phyloP scores from a whole-genome alignment of 23 tunicate genomes.

The Trididemnum nubilum region DNA sequence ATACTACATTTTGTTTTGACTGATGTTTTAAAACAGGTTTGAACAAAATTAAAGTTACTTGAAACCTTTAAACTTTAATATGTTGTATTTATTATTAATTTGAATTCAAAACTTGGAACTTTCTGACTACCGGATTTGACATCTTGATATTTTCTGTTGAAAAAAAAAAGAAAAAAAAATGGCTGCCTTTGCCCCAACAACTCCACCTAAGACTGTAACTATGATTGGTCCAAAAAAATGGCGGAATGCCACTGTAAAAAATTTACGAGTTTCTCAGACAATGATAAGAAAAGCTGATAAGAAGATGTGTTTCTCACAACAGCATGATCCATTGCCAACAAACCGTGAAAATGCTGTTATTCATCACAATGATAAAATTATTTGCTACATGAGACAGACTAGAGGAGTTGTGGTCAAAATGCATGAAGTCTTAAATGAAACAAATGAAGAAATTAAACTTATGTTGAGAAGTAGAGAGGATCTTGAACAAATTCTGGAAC shows the following conservation, averaged over 20 bases:
- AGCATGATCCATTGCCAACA: conserved; percentile 78
- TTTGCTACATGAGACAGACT: conserved; percentile 67
- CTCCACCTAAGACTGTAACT: conserved; percentile 5
- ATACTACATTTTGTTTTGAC: no score
- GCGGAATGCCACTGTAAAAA: conserved; percentile 84
- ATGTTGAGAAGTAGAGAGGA: conserved; percentile 80
- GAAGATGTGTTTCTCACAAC: conserved; percentile 56
- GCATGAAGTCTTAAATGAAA: conserved; percentile 66
- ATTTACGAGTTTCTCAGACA: conserved; percentile 83
- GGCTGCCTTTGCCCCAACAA: neutral
- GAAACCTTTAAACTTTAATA: no score
- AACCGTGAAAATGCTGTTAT: conserved; percentile 58
- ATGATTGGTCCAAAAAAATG: conserved; percentile 90
- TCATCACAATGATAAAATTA: conserved; percentile 63
- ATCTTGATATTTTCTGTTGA: no score
- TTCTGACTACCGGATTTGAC: no score
- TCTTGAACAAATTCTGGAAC: conserved; percentile 74
- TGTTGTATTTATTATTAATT: no score
- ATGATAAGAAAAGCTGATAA: conserved; percentile 76
- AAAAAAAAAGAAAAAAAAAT: no score
- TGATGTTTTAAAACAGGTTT: no score
- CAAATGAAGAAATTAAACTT: conserved; percentile 95
- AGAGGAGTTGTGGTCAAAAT: conserved; percentile 75
- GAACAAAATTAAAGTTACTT: no score
- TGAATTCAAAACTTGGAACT: no score